Evolutionary conservation across 2,113 vertebrate genomes (phyloP).

Genomic region (Morone saxatilis): DNA sequence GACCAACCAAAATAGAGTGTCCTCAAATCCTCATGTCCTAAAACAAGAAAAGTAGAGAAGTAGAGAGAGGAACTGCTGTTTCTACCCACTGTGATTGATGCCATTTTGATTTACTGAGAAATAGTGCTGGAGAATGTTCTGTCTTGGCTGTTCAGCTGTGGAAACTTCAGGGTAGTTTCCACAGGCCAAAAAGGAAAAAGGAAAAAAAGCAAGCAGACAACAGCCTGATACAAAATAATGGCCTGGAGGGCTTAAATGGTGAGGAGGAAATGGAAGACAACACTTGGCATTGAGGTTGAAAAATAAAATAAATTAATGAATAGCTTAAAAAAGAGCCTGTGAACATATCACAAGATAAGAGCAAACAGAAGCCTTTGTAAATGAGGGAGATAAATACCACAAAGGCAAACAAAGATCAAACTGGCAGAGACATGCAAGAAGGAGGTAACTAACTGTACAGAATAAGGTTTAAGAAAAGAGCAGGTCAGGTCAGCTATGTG

Average conservation of each 20-base stretch:
- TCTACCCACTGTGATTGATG: slow-evolving; percentile 1
- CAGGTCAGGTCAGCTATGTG: slow-evolving; percentile 38
- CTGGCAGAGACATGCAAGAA: slow-evolving; percentile 21
- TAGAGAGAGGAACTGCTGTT: background rate
- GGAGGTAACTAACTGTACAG: background rate
- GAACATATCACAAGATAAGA: slow-evolving; percentile 48
- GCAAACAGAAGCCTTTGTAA: slow-evolving; percentile 52
- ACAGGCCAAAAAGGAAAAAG: background rate
- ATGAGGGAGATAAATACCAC: slow-evolving; percentile 28
- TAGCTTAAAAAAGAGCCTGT: slow-evolving; percentile 12
- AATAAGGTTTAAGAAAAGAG: background rate
- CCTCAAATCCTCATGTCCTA: slow-evolving; percentile 51
- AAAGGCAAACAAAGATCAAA: slow-evolving; percentile 12
- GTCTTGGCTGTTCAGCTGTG: background rate
- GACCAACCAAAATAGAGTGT: slow-evolving; percentile 65
- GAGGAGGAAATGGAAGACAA: slow-evolving; percentile 28
- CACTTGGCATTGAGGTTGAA: slow-evolving; percentile 21
- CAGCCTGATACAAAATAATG: slow-evolving; percentile 14
- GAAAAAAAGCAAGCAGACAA: slow-evolving; percentile 12
- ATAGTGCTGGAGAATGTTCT: slow-evolving; percentile 16
- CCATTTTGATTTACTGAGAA: slow-evolving; percentile 23
- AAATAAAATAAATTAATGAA: background rate
- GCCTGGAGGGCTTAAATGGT: slow-evolving; percentile 27
- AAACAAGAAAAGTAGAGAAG: slow-evolving; percentile 10
- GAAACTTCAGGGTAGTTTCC: slow-evolving; percentile 32